A percentile compares a stretch with the other conserved stretches of the same genome.
These are phyloP conservation scores for Corythornis cristatus DNA, from an alignment of 2,113 vertebrate species.

Conservation along the genomic window DNA sequence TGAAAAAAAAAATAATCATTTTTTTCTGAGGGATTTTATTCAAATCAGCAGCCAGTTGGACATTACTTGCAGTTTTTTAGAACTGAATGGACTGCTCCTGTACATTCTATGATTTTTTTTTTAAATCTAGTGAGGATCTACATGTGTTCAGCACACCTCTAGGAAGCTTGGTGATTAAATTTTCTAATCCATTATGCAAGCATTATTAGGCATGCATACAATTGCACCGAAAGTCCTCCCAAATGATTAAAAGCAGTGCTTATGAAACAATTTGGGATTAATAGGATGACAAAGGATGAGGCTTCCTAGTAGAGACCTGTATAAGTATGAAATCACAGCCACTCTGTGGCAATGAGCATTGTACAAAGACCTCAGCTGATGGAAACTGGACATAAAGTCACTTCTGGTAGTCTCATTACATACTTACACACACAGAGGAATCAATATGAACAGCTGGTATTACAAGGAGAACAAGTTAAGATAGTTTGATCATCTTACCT, in stretches of 20 bases:
- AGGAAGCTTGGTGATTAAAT: not conserved
- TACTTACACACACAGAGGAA: not conserved
- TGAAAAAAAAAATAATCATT: not conserved
- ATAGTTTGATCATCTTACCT: not conserved
- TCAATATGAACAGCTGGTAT: not conserved
- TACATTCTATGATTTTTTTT: not conserved
- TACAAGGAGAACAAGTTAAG: not conserved
- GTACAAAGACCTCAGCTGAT: not conserved
- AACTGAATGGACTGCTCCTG: not conserved
- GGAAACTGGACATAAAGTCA: conserved; percentile 16
- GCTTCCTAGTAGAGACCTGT: not conserved
- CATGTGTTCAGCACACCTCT: not conserved
- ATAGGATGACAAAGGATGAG: conserved; percentile 29
- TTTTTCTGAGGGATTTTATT: not conserved
- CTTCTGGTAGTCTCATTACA: not conserved
- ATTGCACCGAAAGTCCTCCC: not conserved
- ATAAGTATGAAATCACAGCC: not conserved
- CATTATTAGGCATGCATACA: not conserved
- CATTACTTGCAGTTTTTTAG: not conserved
- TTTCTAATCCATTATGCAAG: not conserved
- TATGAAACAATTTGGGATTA: conserved; percentile 30
- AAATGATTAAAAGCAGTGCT: conserved; percentile 12
- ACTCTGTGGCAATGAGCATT: not conserved
- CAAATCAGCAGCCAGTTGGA: not conserved
- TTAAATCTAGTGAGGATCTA: not conserved